Percentiles rank a stretch among this genome's conserved stretches.
phyloP scores from a whole-genome alignment of 2,888 invertebrate species.

The Malthinus seriepunctatus region DNA sequence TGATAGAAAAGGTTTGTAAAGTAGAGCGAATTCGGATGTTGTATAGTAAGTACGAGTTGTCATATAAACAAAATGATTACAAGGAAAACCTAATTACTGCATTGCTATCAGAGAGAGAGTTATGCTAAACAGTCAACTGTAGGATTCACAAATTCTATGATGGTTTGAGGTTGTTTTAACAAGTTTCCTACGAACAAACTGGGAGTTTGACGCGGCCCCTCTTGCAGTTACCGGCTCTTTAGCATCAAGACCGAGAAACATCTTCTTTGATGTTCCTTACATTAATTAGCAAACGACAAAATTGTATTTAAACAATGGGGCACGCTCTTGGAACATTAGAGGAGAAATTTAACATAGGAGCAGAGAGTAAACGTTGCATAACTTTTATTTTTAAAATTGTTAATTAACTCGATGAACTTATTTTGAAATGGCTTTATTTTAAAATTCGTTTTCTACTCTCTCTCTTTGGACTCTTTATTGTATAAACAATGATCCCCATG shows the following conservation, averaged over 20 bases:
- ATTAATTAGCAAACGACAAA: slow-evolving; percentile 66
- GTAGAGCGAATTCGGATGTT: not conserved
- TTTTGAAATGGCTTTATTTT: slow-evolving; percentile 9
- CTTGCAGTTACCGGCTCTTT: slow-evolving; percentile 51
- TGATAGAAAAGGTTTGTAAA: too few species aligned
- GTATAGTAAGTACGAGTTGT: slow-evolving; percentile 7
- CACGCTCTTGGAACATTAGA: slow-evolving; percentile 36
- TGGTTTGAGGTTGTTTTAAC: slow-evolving; percentile 39
- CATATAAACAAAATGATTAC: slow-evolving; percentile 28
- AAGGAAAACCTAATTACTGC: slow-evolving; percentile 34
- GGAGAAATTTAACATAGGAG: slow-evolving; percentile 26
- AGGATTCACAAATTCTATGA: slow-evolving; percentile 28
- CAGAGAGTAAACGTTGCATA: not conserved
- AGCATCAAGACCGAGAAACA: slow-evolving; percentile 58
- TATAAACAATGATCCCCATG: slow-evolving; percentile 37
- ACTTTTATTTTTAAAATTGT: not conserved
- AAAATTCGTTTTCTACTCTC: slow-evolving; percentile 18
- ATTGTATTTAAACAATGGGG: slow-evolving; percentile 65
- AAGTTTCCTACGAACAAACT: slow-evolving; percentile 38
- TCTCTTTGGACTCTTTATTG: slow-evolving; percentile 21
- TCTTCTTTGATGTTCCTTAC: slow-evolving; percentile 60
- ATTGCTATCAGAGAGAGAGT: slow-evolving; percentile 30
- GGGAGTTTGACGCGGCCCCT: slow-evolving; percentile 23
- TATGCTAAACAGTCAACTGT: slow-evolving; percentile 35
- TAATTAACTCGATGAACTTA: slow-evolving; percentile 8